Evolutionary conservation across 1,140 invertebrate genomes (phyloP).

Genomic region (Chironomus tepperi): DNA sequence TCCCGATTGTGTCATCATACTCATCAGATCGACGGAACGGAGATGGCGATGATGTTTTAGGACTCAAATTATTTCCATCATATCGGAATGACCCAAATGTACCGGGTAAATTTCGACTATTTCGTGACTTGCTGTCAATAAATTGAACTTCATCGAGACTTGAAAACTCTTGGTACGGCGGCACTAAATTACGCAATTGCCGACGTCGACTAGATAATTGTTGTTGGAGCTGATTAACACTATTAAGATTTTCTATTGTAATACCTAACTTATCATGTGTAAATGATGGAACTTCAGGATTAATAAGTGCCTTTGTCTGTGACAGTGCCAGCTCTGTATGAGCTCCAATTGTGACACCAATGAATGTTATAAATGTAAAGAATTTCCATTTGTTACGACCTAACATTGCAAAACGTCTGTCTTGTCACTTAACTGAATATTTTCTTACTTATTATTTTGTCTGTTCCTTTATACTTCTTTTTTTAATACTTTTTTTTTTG

Average conservation of each 20-base stretch:
- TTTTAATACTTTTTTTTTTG: neutral
- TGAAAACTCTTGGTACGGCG: conserved; percentile 36
- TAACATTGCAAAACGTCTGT: conserved; percentile 31
- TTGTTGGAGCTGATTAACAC: conserved; percentile 26
- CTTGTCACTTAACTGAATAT: neutral
- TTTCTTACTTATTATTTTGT: neutral
- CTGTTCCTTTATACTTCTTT: neutral
- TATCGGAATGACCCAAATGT: conserved; percentile 29
- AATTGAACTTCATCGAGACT: conserved; percentile 28
- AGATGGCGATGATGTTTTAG: conserved; percentile 34
- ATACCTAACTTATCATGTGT: conserved; percentile 20
- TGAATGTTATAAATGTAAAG: conserved; percentile 26
- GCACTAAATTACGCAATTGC: conserved; percentile 35
- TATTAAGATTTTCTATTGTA: conserved; percentile 11
- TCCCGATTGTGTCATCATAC: neutral
- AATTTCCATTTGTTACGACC: conserved; percentile 35
- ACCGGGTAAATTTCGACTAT: conserved; percentile 34
- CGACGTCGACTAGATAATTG: conserved; percentile 21
- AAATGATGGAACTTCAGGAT: conserved; percentile 19
- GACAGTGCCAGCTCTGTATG: neutral
- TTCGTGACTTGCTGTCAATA: conserved; percentile 27
- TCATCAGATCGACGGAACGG: conserved; percentile 29
- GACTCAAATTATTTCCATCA: conserved; percentile 34
- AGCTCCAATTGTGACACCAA: conserved; percentile 27
- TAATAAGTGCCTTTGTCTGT: neutral